Evolutionary conservation across 2,888 invertebrate genomes (phyloP).

Genomic region (Noctua fimbriata): DNA sequence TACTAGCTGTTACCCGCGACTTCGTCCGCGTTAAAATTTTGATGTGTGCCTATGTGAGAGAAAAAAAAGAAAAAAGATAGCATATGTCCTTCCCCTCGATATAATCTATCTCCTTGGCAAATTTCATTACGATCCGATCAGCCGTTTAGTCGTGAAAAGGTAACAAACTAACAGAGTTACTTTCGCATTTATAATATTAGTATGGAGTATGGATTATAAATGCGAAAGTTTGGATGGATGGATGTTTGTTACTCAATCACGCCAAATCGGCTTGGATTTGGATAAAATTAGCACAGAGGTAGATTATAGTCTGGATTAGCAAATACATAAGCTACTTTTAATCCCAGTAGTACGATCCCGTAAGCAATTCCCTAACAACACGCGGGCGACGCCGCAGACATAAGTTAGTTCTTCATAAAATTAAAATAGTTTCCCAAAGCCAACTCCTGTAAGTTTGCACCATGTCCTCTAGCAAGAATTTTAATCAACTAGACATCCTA

Average conservation of each 20-base stretch:
- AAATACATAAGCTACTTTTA: not conserved
- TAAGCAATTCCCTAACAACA: not conserved
- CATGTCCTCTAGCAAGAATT: not conserved
- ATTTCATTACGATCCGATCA: not conserved
- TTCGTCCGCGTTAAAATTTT: not conserved
- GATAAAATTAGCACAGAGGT: too few relatives aligned
- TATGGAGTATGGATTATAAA: too few relatives aligned
- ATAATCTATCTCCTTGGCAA: not conserved
- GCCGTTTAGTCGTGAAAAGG: not conserved
- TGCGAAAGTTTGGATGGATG: too few relatives aligned
- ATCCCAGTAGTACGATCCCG: not conserved
- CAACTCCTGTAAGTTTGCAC: conserved; percentile 5
- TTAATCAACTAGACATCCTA: not conserved
- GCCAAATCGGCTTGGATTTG: too few relatives aligned
- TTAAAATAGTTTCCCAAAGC: not conserved
- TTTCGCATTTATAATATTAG: too few relatives aligned
- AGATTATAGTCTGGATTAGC: not conserved
- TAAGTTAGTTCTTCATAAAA: not conserved
- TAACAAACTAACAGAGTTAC: not conserved
- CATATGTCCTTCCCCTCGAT: too few relatives aligned
- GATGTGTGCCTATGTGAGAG: too few relatives aligned
- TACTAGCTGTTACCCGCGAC: not conserved
- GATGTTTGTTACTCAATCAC: too few relatives aligned
- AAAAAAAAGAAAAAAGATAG: too few relatives aligned
- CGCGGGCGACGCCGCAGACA: not conserved